Evolutionary conservation across 2,113 vertebrate species (phyloP).

Genomic region (Nycticryphes semicollaris): DNA sequence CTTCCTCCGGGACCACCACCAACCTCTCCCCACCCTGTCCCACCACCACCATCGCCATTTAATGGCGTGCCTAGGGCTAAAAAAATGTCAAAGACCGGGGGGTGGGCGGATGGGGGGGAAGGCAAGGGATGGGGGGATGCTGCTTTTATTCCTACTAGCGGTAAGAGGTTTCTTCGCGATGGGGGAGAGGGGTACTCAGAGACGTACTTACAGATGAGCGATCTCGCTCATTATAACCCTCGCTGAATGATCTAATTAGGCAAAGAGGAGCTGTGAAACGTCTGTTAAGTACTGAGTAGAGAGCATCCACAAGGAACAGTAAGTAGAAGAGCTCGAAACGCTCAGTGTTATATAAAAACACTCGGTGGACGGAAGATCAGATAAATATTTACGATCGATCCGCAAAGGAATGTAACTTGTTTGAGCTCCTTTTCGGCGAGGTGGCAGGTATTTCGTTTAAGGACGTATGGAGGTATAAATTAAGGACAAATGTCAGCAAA

Average conservation of each 20-base stretch:
- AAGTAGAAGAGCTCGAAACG: background rate
- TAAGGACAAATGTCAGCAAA: background rate
- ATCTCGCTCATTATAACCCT: background rate
- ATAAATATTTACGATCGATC: background rate
- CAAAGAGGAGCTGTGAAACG: background rate
- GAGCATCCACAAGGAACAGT: background rate
- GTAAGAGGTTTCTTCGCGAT: background rate
- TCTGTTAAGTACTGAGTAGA: background rate
- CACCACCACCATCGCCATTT: accelerated
- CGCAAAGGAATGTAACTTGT: background rate
- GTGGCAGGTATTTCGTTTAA: background rate
- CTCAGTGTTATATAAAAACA: background rate
- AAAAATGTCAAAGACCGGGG: accelerated
- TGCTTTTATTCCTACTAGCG: accelerated
- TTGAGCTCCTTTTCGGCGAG: background rate
- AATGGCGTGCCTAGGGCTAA: accelerated
- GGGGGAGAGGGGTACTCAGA: background rate
- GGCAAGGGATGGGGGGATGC: too few species aligned
- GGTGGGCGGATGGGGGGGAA: too few species aligned
- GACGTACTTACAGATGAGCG: background rate
- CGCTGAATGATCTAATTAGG: background rate
- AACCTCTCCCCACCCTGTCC: accelerated
- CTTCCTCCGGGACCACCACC: accelerated
- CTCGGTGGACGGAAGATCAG: background rate
- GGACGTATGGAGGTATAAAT: background rate